phyloP scores from a whole-genome alignment of 2,888 invertebrate species.

The Boloria selene region DNA sequence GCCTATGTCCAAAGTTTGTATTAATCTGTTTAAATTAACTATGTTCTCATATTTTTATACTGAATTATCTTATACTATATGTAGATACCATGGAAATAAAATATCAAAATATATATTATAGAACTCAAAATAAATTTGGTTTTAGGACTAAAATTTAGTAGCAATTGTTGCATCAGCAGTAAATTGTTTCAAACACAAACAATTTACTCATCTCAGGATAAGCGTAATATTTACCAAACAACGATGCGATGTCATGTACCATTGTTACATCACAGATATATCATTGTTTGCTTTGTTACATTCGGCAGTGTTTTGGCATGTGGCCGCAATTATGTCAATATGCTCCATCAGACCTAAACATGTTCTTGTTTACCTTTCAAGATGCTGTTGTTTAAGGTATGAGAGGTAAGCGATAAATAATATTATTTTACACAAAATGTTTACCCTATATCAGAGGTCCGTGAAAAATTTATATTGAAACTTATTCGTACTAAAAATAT shows the following conservation, averaged over 20 bases:
- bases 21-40: no score
- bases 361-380: conserved; percentile 46
- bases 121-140: no score
- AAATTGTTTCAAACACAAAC: conserved; percentile 11
- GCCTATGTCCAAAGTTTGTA: no score
- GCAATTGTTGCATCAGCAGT: background rate
- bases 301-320: conserved; percentile 65
- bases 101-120: no score
- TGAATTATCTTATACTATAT: no score
- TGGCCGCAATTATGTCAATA: conserved; percentile 62
- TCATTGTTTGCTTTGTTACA: conserved; percentile 47
- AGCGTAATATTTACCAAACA: conserved; percentile 27
- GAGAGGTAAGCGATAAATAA: conserved; percentile 10
- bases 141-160: no score
- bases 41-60: no score
- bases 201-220: conserved; percentile 14
- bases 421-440: no score
- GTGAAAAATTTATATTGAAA: no score
- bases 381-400: conserved; percentile 20
- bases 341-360: conserved; percentile 39
- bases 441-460: no score
- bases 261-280: conserved; percentile 31
- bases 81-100: no score
- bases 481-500: no score
- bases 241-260: conserved; percentile 46